These are phyloP conservation scores for Varanus salvator DNA, from an alignment of 2,113 vertebrate genomes.

Conservation along the genomic window DNA sequence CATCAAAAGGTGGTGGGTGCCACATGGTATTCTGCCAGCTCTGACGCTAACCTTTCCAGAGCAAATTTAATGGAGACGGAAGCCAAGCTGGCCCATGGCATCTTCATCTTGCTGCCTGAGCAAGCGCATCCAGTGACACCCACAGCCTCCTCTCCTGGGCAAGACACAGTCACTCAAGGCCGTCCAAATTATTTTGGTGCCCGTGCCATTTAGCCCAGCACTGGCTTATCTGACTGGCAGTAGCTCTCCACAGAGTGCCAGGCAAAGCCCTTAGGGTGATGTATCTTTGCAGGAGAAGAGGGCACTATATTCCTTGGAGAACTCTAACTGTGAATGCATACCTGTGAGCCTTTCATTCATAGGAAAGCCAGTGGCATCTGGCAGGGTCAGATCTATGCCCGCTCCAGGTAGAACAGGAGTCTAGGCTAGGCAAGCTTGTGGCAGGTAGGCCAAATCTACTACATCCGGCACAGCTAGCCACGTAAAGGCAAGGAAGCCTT, in stretches of 20 bases:
- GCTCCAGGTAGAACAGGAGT: too few species aligned
- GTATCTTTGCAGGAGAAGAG: neutral
- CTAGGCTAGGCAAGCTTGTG: too few species aligned
- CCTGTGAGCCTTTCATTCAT: too few species aligned
- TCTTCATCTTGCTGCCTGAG: neutral
- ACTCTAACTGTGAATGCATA: too few species aligned
- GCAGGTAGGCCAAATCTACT: too few species aligned
- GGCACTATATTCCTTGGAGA: neutral
- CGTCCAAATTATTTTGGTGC: neutral
- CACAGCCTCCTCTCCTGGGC: neutral
- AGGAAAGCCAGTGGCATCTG: too few species aligned
- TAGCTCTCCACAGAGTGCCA: too few species aligned
- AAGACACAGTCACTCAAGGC: neutral
- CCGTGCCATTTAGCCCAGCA: neutral
- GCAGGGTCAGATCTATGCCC: too few species aligned
- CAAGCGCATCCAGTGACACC: neutral
- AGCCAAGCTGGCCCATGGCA: too few species aligned
- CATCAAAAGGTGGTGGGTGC: too few species aligned
- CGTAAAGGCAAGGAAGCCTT: too few species aligned
- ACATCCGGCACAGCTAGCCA: too few species aligned
- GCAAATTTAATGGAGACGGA: neutral
- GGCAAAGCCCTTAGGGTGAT: neutral
- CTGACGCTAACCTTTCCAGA: neutral
- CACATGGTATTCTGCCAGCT: neutral
- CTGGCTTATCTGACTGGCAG: neutral